phyloP scores from a whole-genome alignment of 2,797 vertebrate species.

The Astyanax mexicanus region DNA sequence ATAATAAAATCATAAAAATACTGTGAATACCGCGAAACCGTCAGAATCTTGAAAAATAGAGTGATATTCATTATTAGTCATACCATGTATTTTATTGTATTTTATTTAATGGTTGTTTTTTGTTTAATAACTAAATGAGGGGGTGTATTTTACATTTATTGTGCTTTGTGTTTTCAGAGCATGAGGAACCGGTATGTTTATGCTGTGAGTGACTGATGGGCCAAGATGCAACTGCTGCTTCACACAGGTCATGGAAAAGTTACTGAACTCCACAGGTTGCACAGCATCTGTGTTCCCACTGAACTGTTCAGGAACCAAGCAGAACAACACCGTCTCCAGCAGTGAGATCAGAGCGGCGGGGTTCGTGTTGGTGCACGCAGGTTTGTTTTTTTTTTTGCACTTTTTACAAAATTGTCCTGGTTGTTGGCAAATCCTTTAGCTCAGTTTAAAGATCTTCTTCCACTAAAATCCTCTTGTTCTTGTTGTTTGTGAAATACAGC shows the following conservation, averaged over 20 bases:
- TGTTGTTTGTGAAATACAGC: too few relatives aligned
- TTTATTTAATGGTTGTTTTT: too few relatives aligned
- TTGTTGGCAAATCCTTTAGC: neutral
- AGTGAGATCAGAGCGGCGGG: conserved; percentile 84
- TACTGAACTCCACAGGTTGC: conserved; percentile 85
- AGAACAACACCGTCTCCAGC: conserved; percentile 76
- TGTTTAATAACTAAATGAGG: too few relatives aligned
- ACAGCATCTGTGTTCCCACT: conserved; percentile 83
- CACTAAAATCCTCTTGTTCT: too few relatives aligned
- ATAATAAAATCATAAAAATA: too few relatives aligned
- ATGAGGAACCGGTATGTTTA: conserved; percentile 63
- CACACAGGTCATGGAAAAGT: conserved; percentile 91
- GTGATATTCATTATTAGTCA: too few relatives aligned
- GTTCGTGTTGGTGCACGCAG: conserved; percentile 98
- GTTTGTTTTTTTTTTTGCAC: conserved; percentile 71
- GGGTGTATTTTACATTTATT: neutral
- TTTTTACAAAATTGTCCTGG: neutral
- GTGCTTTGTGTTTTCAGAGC: conserved; percentile 25
- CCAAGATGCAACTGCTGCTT: conserved; percentile 76
- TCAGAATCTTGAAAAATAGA: too few relatives aligned
- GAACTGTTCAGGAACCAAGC: conserved; percentile 78
- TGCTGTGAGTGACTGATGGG: conserved; percentile 59
- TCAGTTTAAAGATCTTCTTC: too few relatives aligned
- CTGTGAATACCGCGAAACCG: too few relatives aligned
- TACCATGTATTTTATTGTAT: too few relatives aligned